Conservation (phyloP, 1,140 invertebrate genomes). For the Leptinotarsa undecemlineata region DNA sequence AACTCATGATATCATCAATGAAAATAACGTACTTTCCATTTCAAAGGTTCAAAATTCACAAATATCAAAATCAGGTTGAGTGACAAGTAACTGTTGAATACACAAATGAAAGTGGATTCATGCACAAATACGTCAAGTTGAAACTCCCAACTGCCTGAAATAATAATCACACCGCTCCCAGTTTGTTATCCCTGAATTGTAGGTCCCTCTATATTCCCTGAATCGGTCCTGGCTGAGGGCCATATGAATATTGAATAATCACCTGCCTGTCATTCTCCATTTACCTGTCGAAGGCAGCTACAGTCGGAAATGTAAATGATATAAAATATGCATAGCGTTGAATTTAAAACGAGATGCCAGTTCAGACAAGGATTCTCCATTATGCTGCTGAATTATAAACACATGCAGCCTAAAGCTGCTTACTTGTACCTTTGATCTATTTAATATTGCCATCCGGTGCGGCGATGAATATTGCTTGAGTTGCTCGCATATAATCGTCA, state of each 20-base stretch:
- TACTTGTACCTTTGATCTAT: conserved; percentile 18
- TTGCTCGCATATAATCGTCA: too few species aligned
- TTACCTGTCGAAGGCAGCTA: conserved; percentile 25
- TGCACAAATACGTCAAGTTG: too few species aligned
- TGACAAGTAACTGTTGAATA: too few species aligned
- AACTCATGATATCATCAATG: too few species aligned
- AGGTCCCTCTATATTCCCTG: not conserved
- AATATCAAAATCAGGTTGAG: too few species aligned
- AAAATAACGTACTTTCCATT: too few species aligned
- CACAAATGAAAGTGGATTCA: too few species aligned
- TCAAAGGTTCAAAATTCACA: too few species aligned
- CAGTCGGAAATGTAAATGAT: conserved; percentile 25
- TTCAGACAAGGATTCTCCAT: conserved; percentile 25
- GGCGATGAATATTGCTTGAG: not conserved
- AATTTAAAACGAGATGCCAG: conserved; percentile 18
- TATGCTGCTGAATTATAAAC: conserved; percentile 23
- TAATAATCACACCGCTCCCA: too few species aligned
- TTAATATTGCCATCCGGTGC: conserved; percentile 11
- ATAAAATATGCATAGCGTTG: conserved; percentile 23
- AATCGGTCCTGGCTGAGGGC: conserved; percentile 1
- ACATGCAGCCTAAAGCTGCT: conserved; percentile 8
- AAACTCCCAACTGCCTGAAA: too few species aligned
- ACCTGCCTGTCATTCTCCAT: conserved; percentile 17
- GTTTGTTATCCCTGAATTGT: too few species aligned
- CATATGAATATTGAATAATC: conserved; percentile 19